These are phyloP conservation scores for Drosophila neonasuta DNA, from an alignment of 2,888 invertebrate species.

Conservation along the genomic window DNA sequence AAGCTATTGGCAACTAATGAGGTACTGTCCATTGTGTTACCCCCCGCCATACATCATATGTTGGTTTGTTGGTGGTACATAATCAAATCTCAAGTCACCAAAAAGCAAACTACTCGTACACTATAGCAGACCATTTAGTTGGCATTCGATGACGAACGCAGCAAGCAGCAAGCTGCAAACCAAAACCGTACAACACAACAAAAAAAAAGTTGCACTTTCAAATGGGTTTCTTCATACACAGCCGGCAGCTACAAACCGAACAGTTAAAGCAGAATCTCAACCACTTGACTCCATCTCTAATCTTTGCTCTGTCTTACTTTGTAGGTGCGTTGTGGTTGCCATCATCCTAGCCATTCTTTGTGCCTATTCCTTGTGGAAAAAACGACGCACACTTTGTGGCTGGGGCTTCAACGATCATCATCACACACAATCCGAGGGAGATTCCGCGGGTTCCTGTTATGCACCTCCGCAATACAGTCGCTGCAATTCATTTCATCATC, in stretches of 20 bases:
- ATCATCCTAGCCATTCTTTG: slow-evolving; percentile 87
- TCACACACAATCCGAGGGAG: slow-evolving; percentile 86
- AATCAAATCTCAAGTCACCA: slow-evolving; percentile 69
- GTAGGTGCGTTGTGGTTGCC: slow-evolving; percentile 87
- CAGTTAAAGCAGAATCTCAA: slow-evolving; percentile 47
- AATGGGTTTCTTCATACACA: slow-evolving; percentile 73
- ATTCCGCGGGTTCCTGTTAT: slow-evolving; percentile 91
- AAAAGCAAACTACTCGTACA: slow-evolving; percentile 45
- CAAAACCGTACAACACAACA: neutral
- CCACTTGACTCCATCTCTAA: neutral
- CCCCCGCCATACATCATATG: neutral
- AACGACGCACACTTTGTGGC: slow-evolving; percentile 83
- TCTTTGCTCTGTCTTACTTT: neutral
- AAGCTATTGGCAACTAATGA: slow-evolving; percentile 76
- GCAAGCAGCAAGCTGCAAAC: slow-evolving; percentile 29
- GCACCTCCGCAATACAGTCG: slow-evolving; percentile 92
- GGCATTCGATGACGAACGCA: slow-evolving; percentile 65
- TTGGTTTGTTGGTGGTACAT: slow-evolving; percentile 30
- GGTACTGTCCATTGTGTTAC: slow-evolving; percentile 30
- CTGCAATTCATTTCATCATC: slow-evolving; percentile 91
- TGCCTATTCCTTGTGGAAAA: slow-evolving; percentile 86
- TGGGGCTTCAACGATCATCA: slow-evolving; percentile 84
- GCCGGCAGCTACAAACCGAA: slow-evolving; percentile 70
- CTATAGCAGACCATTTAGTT: slow-evolving; percentile 50
- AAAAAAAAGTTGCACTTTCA: neutral